Conservation (phyloP, 2,797 vertebrate species). For the Sebastes aleutianus region DNA sequence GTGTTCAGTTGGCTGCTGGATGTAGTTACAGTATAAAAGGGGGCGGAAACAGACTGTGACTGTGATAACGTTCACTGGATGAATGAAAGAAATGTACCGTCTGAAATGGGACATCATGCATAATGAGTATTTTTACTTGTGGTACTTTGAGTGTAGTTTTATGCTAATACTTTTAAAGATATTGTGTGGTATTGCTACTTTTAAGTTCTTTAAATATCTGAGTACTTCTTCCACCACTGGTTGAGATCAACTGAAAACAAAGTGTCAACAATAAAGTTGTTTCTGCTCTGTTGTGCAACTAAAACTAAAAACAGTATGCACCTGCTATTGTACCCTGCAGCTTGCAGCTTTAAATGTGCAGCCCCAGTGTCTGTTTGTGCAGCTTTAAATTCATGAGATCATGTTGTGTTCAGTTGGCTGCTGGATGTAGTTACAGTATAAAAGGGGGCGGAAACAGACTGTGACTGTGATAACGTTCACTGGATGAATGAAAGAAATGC, state of each 20-base stretch:
- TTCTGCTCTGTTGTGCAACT: too few relatives aligned
- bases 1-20: neutral
- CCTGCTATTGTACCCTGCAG: too few relatives aligned
- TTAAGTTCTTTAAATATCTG: too few relatives aligned
- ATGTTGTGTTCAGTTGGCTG: neutral
- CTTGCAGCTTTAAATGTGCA: neutral
- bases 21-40: neutral
- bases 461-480: neutral
- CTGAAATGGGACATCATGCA: too few relatives aligned
- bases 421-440: neutral
- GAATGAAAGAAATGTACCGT: slow-evolving; percentile 30
- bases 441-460: slow-evolving; percentile 24
- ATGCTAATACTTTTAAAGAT: too few relatives aligned
- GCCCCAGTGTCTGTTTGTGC: neutral
- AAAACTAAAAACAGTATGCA: too few relatives aligned
- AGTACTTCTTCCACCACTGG: too few relatives aligned
- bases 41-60: slow-evolving; percentile 13
- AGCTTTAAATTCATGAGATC: neutral
- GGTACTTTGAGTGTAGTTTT: too few relatives aligned
- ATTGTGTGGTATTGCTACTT: too few relatives aligned
- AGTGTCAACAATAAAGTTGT: too few relatives aligned
- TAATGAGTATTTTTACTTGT: too few relatives aligned
- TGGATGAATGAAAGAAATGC: slow-evolving; percentile 41
- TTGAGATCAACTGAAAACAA: too few relatives aligned
- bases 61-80: neutral